Base-by-base conservation (phyloP, 2,888 invertebrate species). In the Lacanobia oleracea region DNA sequence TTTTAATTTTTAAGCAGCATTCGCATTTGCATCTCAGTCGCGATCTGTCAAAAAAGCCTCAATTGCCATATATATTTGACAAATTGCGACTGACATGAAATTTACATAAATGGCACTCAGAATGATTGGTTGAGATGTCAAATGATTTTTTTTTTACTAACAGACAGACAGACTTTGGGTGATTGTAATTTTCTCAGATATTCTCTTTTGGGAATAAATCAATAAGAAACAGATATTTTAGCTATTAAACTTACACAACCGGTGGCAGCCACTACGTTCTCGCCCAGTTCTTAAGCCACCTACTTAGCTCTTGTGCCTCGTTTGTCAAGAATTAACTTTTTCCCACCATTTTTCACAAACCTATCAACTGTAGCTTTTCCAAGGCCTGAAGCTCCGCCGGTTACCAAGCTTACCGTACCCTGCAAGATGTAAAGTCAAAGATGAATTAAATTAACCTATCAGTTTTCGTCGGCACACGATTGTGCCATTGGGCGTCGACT, bases 361-460 rank as follows among this genome's bases (percentile, higher is more conserved):
- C 98, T 96, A 91, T 99, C 98, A 0, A 97, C 99, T 2, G 99
- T 98, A 6, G 99, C 99, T 90, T 97, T 97, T 0, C 99, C 99
- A 66, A 99, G 96, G 1, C 99, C 99, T 10, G 99, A 99, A 6
- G 99, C 99, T 71, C 99, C 99, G 18, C 99, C 99, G 69, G 99
- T 99, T 64, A 99, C 99, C 84, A 99, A 96, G 85, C 98, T 97
- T 62, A 99, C 99, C 88, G 98, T 96, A 89, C 98, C 98, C 98
- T 98, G 90, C 48, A 93, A 71, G 56, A 77, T n/a, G n/a, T n/a
- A n/a, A n/a, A n/a, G n/a, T n/a, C n/a, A n/a, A n/a, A n/a, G n/a
- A n/a, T n/a, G n/a, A n/a, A n/a, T n/a, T n/a, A n/a, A n/a, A n/a
- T n/a, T n/a, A n/a, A n/a, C n/a, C n/a, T n/a, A n/a, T n/a, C n/a